These are phyloP conservation scores for Phrynocephalus versicolor DNA, from an alignment of 2,113 vertebrate genomes.

Conservation along the genomic window DNA sequence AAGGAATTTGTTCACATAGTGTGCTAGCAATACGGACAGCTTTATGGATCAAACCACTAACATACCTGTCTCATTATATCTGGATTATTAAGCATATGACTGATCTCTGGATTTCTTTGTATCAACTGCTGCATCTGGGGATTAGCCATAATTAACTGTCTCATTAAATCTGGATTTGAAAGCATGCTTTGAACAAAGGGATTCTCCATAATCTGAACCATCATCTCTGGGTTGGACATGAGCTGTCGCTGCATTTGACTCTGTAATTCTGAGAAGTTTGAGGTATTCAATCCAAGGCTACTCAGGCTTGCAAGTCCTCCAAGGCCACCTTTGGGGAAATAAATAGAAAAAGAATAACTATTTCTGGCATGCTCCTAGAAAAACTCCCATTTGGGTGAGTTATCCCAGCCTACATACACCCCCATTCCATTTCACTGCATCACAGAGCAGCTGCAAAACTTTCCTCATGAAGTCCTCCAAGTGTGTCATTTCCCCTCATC, in stretches of 20 bases:
- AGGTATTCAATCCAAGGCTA: slow-evolving; percentile 79
- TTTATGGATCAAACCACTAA: slow-evolving; percentile 36
- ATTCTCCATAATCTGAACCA: slow-evolving; percentile 88
- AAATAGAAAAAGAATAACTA: slow-evolving; percentile 31
- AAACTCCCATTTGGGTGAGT: neutral
- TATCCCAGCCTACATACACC: too few species aligned
- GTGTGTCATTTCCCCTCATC: neutral
- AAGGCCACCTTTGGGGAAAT: slow-evolving; percentile 74
- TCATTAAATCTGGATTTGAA: slow-evolving; percentile 84
- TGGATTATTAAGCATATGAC: slow-evolving; percentile 86
- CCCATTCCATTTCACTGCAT: too few species aligned
- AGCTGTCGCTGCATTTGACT: slow-evolving; percentile 86
- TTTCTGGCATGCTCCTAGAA: neutral
- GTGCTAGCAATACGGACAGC: fast-evolving
- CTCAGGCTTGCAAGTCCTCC: slow-evolving; percentile 81
- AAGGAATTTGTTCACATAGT: neutral
- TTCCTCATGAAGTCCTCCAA: neutral
- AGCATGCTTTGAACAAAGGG: slow-evolving; percentile 87
- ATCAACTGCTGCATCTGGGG: slow-evolving; percentile 86
- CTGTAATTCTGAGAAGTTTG: slow-evolving; percentile 84
- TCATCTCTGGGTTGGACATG: slow-evolving; percentile 87
- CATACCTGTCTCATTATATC: slow-evolving; percentile 87
- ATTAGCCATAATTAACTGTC: slow-evolving; percentile 85
- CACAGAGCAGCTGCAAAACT: too few species aligned
- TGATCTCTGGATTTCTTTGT: slow-evolving; percentile 85